Evolutionary conservation across 2,888 invertebrate genomes (phyloP), one percentile per base, ranked within the genome.

Genomic region (Caenorhabditis drosophilae): DNA sequence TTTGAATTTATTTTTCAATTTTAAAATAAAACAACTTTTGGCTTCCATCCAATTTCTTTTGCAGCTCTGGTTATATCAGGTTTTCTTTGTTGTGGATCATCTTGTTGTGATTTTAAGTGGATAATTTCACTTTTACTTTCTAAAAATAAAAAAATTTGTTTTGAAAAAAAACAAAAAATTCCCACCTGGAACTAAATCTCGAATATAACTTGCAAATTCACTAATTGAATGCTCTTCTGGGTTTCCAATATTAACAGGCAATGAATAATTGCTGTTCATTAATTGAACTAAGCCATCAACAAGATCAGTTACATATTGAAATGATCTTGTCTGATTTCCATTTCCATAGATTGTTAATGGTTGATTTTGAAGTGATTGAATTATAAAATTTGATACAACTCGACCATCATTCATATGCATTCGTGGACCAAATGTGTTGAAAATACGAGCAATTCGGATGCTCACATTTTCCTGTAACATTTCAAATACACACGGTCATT

Each of bases 381-480:
- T 88, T 72, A 98, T 92, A 82, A 99, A 98, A 87, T 99, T 99
- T 15, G 96, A 96, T 1, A 98, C 97, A 0, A 98, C 96, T 36
- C 98, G 88, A 1, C 98, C 98, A 85, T 98, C 98, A 70, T 95
- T 93, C 89, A 93, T 93, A 83, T 96, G 96, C 98, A 98, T 98
- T 77, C 98, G 87, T 0, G 98, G 98, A 0, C 98, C 98, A 84
- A 93, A 98, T 0, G 98, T 98, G 85, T 98, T 98, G 85, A 98
- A 98, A 77, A 99, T 99, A 70, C 98, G 88, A 1, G 98, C 98
- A 9, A 98, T 95, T 50, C 97, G 88, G 0, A 99, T 93, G 42
- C 91, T 89, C 25, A 98, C 92, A 47, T 91, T 91, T 84, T 98
- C 97, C 87, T 97, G 70, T 6, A 75, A 50, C 35, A 38, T 22